Base-by-base conservation (phyloP, 1,140 invertebrate species). In the Drosophila mayri region DNA sequence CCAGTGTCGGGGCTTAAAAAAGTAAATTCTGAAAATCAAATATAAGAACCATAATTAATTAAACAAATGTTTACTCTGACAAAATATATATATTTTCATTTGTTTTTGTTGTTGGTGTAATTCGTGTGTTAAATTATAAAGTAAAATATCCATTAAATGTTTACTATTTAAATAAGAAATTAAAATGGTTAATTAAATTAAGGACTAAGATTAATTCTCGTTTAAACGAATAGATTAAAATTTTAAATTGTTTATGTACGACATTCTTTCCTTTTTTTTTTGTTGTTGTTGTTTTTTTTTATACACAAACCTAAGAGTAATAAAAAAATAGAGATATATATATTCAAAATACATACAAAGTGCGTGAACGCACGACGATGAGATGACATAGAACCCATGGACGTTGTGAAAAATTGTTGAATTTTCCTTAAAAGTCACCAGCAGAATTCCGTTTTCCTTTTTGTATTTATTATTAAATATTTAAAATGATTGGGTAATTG, bases 271-370 rank as follows among this genome's bases (percentile, higher is more conserved):
- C 18, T 47, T 41, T 62, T 35, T 67, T 18, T 63, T 30, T 49
- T 43, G 63, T 49, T 67, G 18, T 37, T 40, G 49, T 41, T 18
- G 40, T 37, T 37, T 40, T 22, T 66, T 55, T 57, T 47, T 61
- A 72, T 72, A 73, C 68, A 74, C 62, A 68, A 67, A 76, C 57
- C 41, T 76, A 76, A 32, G 61, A 63, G 43, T 72, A 71, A 71
- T 55, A 46, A 66, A 71, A 71, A 71, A 49, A 66, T 66, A 58
- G 52, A 80, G 30, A 61, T 73, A n/a, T n/a, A n/a, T n/a, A n/a
- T n/a, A n/a, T n/a, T n/a, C n/a, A n/a, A n/a, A n/a, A n/a, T n/a
- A n/a, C n/a, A n/a, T n/a, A n/a, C n/a, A n/a, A n/a, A n/a, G n/a
- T n/a, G n/a, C n/a, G n/a, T n/a, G n/a, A n/a, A n/a, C 6, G 20